Evolutionary conservation across 2,888 invertebrate species (phyloP), one percentile per base, ranked within the genome.

Genomic region (Rotaria socialis): DNA sequence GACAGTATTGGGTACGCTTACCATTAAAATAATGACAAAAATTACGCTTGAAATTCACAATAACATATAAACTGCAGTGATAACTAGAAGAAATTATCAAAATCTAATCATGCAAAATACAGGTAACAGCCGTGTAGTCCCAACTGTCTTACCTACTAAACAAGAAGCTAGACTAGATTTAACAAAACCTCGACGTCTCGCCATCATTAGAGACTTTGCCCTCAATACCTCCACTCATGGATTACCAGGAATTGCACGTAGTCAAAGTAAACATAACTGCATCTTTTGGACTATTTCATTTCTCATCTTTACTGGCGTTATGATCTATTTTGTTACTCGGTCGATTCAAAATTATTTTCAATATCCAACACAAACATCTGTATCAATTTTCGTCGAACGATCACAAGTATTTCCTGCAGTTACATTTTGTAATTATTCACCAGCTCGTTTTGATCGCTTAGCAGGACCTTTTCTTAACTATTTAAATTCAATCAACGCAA

Each of bases 331-430:
- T 24, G 43, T 86, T n/a, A 58, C 27, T 56, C n/a, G 47, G 5
- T 50, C 56, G 24, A 58, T 86, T 19, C n/a, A 11, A 35, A 47
- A 80, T 27, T 86, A 74, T 84, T 58, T 86, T 5, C 19, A 41
- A 41, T 84, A 74, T 56, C 56, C 80, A 35, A 84, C 84, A 16
- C 84, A 84, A 14, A 86, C 84, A 5, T 58, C 56, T n/a, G 84
- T 86, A 43, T 55, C 80, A 2, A n/a, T 86, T 43, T 41, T 80
- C 19, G 43, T 84, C 5, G 86, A 86, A 84, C 58, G 58, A n/a
- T 80, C 86, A 43, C n/a, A 80, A 58, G n/a, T 47, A 56, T 86
- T 86, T 84, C 86, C 86, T 14, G 84, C 86, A 10, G 27, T 86
- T n/a, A 56, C 86, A n/a, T 52, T 86, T 84, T 86, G 86, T 47